phyloP scores from a whole-genome alignment of 2,797 vertebrate genomes.

The Pangasius mekongensis region DNA sequence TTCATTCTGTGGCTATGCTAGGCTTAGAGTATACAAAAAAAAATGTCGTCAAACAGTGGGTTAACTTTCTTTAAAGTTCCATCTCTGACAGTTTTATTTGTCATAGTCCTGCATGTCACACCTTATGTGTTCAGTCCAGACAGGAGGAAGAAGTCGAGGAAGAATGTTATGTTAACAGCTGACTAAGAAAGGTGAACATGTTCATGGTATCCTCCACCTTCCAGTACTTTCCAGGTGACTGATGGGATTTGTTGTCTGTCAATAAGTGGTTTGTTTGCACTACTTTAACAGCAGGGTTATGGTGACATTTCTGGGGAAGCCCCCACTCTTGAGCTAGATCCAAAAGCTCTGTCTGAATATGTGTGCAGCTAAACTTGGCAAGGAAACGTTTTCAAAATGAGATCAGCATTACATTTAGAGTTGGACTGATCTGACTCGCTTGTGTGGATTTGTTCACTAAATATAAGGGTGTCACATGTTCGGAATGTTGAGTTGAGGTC shows the following conservation, averaged over 20 bases:
- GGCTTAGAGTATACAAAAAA: background rate
- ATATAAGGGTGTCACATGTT: background rate
- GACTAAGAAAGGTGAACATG: background rate
- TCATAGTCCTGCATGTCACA: background rate
- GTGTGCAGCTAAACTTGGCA: background rate
- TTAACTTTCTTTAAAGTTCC: background rate
- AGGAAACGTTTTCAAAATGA: conserved; percentile 1
- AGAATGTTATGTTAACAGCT: background rate
- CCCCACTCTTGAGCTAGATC: background rate
- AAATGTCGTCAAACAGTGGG: background rate
- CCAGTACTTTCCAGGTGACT: background rate
- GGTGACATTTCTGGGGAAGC: background rate
- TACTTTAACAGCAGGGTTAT: background rate
- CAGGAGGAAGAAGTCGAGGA: background rate
- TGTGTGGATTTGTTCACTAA: conserved; percentile 17
- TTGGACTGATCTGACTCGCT: background rate
- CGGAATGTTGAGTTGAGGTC: background rate
- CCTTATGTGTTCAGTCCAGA: background rate
- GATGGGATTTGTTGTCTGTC: conserved; percentile 2
- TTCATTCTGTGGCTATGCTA: background rate
- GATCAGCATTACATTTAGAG: conserved; percentile 25
- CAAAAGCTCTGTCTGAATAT: background rate
- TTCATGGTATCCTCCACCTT: background rate
- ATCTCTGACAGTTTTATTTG: background rate
- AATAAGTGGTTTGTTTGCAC: conserved; percentile 17